These are phyloP conservation scores for Pseudorectes ferrugineus DNA, from an alignment of 2,113 vertebrate species.

Conservation along the genomic window DNA sequence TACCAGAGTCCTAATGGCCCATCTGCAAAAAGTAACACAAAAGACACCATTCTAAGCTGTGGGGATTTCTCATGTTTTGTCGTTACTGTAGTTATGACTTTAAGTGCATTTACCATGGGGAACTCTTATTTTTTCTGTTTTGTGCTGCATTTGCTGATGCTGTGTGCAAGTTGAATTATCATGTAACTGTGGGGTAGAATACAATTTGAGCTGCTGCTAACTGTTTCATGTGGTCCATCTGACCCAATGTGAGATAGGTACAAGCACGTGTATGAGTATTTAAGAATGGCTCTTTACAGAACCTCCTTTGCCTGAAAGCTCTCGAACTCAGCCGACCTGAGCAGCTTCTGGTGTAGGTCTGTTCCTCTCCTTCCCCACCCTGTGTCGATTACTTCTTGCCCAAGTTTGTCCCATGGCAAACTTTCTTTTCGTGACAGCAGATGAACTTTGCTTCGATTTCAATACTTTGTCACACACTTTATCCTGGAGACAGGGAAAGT, in stretches of 20 bases:
- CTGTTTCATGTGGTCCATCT: not conserved
- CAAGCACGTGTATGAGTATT: accelerated
- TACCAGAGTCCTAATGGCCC: not conserved
- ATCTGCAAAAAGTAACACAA: conserved; percentile 38
- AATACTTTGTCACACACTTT: not conserved
- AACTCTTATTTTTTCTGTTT: not conserved
- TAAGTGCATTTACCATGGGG: not conserved
- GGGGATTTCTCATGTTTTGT: not conserved
- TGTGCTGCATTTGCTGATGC: not conserved
- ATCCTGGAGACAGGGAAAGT: not conserved
- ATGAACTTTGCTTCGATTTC: not conserved
- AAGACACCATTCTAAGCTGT: not conserved
- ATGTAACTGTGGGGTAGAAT: not conserved
- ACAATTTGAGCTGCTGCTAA: not conserved
- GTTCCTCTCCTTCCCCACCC: not conserved
- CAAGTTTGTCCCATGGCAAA: not conserved
- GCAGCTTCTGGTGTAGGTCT: not conserved
- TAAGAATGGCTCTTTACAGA: not conserved
- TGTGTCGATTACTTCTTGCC: not conserved
- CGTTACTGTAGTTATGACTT: not conserved
- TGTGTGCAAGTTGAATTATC: not conserved
- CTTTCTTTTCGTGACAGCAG: not conserved
- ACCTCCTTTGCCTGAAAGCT: not conserved
- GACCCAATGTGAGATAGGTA: not conserved
- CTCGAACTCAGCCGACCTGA: accelerated